phyloP scores from a whole-genome alignment of 2,113 vertebrate species.

The Leuciscus idus region DNA sequence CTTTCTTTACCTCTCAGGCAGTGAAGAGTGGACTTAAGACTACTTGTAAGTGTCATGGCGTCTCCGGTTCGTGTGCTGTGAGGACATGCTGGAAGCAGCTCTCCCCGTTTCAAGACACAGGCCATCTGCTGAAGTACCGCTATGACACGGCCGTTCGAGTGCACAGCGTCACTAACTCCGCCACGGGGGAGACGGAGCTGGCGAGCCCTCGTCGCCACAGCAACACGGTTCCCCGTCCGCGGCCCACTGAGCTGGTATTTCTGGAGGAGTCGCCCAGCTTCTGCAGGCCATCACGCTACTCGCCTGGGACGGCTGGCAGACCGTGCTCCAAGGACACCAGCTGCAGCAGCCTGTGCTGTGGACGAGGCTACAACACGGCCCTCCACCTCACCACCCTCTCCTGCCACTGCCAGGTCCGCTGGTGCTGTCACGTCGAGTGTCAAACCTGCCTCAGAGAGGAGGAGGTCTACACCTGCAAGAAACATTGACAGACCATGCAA shows the following conservation, averaged over 20 bases:
- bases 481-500: constrained; percentile 73
- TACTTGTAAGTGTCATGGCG: constrained; percentile 97
- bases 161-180: constrained; percentile 90
- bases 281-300: constrained; percentile 92
- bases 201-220: constrained; percentile 72
- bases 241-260: constrained; percentile 88
- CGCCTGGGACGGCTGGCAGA: constrained; percentile 86
- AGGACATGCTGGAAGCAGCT: constrained; percentile 99
- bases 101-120: constrained; percentile 91
- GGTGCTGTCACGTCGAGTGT: constrained; percentile 99
- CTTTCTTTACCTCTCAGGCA: constrained; percentile 74
- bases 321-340: constrained; percentile 90
- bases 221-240: constrained; percentile 67
- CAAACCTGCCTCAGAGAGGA: constrained; percentile 94
- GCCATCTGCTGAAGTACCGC: constrained; percentile 87
- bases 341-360: constrained; percentile 94
- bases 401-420: constrained; percentile 97
- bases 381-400: constrained; percentile 89
- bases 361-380: constrained; percentile 95
- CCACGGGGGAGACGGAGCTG: constrained; percentile 88
- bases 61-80: constrained; percentile 94
- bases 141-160: constrained; percentile 87
- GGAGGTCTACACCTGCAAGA: constrained; percentile 95
- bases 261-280: constrained; percentile 97
- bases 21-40: constrained; percentile 96